Conservation (phyloP, 2,888 invertebrate species). For the Halictus quadricinctus region DNA sequence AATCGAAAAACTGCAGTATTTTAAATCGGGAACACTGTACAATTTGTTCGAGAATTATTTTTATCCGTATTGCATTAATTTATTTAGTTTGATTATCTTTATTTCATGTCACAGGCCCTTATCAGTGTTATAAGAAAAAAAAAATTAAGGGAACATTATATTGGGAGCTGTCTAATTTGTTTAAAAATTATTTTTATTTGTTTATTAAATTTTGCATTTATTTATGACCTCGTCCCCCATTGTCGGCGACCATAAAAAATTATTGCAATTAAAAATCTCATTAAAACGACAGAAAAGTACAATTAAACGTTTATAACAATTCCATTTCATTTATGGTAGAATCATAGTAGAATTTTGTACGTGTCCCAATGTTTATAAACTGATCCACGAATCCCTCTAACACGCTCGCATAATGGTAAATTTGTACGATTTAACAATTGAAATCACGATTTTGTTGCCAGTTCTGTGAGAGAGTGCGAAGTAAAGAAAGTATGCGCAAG, state of each 20-base stretch:
- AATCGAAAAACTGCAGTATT: neutral
- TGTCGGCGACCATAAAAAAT: neutral
- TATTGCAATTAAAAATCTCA: neutral
- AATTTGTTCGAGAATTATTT: too few relatives aligned
- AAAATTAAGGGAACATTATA: too few relatives aligned
- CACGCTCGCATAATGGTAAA: neutral
- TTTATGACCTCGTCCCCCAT: neutral
- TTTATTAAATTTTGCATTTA: neutral
- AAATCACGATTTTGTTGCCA: neutral
- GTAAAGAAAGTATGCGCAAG: neutral
- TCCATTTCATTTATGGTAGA: neutral
- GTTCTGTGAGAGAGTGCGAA: neutral
- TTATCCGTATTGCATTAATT: neutral
- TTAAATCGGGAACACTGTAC: neutral
- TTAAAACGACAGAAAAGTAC: neutral
- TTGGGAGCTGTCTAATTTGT: neutral
- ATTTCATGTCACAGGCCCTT: neutral
- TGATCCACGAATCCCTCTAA: neutral
- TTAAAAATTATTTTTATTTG: neutral
- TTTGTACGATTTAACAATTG: neutral
- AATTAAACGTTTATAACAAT: too few relatives aligned
- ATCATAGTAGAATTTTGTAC: neutral
- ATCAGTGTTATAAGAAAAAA: neutral
- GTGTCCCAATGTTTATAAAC: neutral
- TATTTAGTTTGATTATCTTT: neutral